phyloP scores from a whole-genome alignment of 2,888 invertebrate species.

The Coenonympha arcania region DNA sequence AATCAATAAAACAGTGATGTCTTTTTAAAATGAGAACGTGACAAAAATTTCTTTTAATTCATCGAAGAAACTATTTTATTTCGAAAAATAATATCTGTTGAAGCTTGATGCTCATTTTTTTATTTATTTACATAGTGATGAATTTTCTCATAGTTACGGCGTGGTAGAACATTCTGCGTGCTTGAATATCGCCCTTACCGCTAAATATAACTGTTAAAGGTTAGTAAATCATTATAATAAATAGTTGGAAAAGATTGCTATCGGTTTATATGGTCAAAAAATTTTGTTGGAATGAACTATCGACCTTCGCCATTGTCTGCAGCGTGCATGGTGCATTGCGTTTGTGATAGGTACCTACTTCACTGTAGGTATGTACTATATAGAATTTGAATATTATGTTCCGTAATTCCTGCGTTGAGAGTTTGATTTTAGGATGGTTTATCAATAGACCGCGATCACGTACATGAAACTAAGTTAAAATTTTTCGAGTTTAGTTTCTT shows the following conservation, averaged over 20 bases:
- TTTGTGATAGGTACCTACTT: conserved; percentile 49
- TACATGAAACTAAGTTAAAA: too few species aligned
- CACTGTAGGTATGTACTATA: conserved; percentile 34
- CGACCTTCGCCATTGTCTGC: conserved; percentile 75
- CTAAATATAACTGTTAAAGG: conserved; percentile 63
- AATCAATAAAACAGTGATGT: conserved; percentile 69
- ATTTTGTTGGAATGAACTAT: conserved; percentile 46
- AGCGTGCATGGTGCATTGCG: conserved; percentile 75
- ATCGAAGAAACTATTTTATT: conserved; percentile 66
- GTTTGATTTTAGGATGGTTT: not conserved
- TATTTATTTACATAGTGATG: conserved; percentile 75
- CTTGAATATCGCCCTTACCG: conserved; percentile 61
- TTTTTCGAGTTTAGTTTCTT: too few species aligned
- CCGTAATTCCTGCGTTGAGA: not conserved
- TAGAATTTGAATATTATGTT: not conserved
- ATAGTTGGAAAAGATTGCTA: conserved; percentile 18
- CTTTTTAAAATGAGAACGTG: conserved; percentile 74
- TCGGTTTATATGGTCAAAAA: conserved; percentile 5
- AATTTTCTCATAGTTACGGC: conserved; percentile 72
- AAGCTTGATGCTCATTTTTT: conserved; percentile 73
- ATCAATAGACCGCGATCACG: too few species aligned
- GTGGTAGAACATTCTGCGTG: conserved; percentile 70
- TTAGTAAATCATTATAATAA: conserved; percentile 48
- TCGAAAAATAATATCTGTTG: conserved; percentile 63
- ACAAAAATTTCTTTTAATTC: conserved; percentile 67